Percentiles rank a stretch among this genome's conserved stretches.
These are phyloP conservation scores for Hymenochirus boettgeri DNA, from an alignment of 2,113 vertebrate genomes.

Conservation along the genomic window DNA sequence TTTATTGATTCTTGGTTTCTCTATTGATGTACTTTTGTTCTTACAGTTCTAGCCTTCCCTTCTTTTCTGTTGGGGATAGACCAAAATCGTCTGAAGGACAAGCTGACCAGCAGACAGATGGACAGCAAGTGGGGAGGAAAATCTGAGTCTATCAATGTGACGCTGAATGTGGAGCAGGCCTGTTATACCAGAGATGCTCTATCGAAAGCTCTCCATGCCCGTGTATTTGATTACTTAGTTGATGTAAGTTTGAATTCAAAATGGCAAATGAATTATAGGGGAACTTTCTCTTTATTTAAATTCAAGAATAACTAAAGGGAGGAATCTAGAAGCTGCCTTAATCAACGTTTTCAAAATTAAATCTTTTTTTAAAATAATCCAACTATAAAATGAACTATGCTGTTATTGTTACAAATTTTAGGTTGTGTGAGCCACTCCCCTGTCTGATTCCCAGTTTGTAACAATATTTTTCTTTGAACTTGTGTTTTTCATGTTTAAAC, in stretches of 20 bases:
- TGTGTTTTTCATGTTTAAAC: no score
- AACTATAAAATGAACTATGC: no score
- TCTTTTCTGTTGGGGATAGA: constrained; percentile 92
- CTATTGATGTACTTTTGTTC: neutral
- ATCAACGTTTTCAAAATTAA: no score
- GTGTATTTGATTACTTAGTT: constrained; percentile 90
- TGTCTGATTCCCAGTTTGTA: no score
- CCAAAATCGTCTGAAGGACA: constrained; percentile 87
- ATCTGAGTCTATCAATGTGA: constrained; percentile 88
- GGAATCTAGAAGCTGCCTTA: no score
- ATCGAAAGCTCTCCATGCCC: constrained; percentile 89
- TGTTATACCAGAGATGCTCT: constrained; percentile 92
- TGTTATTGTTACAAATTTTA: no score
- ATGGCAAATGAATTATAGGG: no score
- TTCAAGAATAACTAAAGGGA: no score
- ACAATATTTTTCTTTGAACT: no score
- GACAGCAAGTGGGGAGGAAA: constrained; percentile 95
- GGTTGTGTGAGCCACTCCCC: no score
- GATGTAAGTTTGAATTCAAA: constrained; percentile 69
- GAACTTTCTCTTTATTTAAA: no score
- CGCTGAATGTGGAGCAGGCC: constrained; percentile 93
- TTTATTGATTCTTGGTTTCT: neutral
- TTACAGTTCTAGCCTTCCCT: constrained; percentile 89
- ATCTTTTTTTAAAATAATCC: no score
- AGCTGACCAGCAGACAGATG: constrained; percentile 95